Evolutionary conservation across 2,797 vertebrate species (phyloP), one percentile per base, ranked within the genome.

Genomic region (Mormyrops boulengeri): DNA sequence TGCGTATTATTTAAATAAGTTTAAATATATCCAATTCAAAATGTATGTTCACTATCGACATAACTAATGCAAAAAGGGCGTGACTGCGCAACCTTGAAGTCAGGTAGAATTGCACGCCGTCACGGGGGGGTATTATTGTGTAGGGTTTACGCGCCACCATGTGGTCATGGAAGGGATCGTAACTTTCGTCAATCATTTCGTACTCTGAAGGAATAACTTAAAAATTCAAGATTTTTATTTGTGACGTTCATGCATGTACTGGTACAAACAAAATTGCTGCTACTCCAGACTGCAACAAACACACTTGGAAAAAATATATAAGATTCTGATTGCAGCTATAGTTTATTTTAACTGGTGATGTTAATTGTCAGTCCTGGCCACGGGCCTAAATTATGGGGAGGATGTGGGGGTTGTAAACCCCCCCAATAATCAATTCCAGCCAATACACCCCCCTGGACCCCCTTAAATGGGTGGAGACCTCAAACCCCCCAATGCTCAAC

Each of bases 11-110:
- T 85, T 49, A 55, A 57, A 87, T 87, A 3, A 87, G 50, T 87
- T 60, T 52, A 50, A 85, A 44, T 80, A 44, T 80, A 80, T 80
- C 73, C 47, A 26, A 0, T 12, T 87, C 30, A 57, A 57, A 55
- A 57, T 17, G 53, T 55, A 60, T 38, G 26, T 38, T 26, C 22
- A 53, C 85, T 30, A 85, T 26, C 52, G 53, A 26, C 50, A 12
- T 87, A 85, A 49, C 9, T 14, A 60, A 55, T 19, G 52, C 52
- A 87, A 17, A 85, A 87, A 53, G 85, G 50, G 50, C 52, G 85
- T 55, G 85, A 87, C 85, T 87, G 52, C 14, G 52, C 52, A 87
- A 87, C 85, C 85, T 53, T 87, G 52, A 53, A 55, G 50, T 60
- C 85, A 41, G 50, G 50, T 57, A 41, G 38, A 9, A 44, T 80